Percentiles rank a stretch among this genome's conserved stretches.
Evolutionary conservation across 2,113 vertebrate species (phyloP).

Genomic region (Lamprotornis superbus): DNA sequence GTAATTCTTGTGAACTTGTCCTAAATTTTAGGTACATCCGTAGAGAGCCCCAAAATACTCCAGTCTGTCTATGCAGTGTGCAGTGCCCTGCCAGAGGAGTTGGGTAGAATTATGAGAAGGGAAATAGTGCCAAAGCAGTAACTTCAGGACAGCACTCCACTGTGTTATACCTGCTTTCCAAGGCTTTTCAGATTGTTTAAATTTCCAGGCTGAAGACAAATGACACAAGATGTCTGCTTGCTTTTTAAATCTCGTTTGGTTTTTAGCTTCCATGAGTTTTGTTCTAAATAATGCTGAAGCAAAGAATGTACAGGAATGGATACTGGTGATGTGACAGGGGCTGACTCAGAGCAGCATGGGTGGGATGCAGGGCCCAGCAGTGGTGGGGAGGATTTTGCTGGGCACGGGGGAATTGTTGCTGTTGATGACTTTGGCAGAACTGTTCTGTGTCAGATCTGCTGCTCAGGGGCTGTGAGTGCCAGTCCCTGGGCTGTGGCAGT

Average conservation of each 20-base stretch:
- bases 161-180: background rate
- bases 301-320: background rate
- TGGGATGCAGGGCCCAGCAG: background rate
- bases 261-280: background rate
- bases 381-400: background rate
- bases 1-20: background rate
- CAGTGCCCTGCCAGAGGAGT: background rate
- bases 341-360: rapidly evolving
- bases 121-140: background rate
- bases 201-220: background rate
- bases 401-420: background rate
- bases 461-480: background rate
- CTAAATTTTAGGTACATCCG: background rate
- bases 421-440: background rate
- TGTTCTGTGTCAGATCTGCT: background rate
- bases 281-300: background rate
- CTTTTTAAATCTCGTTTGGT: background rate
- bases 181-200: background rate
- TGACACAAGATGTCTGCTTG: background rate
- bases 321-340: background rate
- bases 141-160: background rate
- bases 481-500: background rate
- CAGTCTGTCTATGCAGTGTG: background rate
- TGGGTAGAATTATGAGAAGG: background rate
- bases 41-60: background rate